Conservation (phyloP, 1,140 invertebrate genomes). For the Neuroterus valhalla region DNA sequence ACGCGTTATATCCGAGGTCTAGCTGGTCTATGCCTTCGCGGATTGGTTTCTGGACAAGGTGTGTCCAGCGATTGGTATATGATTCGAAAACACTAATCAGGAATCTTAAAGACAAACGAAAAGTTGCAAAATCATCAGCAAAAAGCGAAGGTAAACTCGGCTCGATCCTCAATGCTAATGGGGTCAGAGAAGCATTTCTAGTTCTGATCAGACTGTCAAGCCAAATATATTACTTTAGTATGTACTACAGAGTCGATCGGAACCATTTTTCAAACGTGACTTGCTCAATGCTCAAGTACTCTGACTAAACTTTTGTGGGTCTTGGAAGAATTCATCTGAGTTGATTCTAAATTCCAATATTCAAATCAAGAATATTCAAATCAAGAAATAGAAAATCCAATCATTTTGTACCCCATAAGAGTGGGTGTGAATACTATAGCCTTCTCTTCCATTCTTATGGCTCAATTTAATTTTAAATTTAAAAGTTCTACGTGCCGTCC, state of each 20-base stretch:
- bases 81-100: constrained; percentile 7
- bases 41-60: constrained; percentile 28
- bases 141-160: constrained; percentile 3
- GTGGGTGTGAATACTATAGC: background rate
- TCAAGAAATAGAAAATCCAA: constrained; percentile 33
- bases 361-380: background rate
- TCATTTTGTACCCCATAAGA: constrained; percentile 23
- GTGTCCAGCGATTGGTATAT: constrained; percentile 18
- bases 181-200: constrained; percentile 30
- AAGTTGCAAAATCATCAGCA: background rate
- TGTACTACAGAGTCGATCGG: constrained; percentile 35
- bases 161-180: constrained; percentile 9
- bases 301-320: background rate
- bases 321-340: background rate
- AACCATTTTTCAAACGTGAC: constrained; percentile 32
- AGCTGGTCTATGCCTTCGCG: constrained; percentile 53
- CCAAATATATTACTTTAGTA: constrained; percentile 61
- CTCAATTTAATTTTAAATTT: background rate
- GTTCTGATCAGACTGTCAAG: constrained; percentile 55
- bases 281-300: constrained; percentile 45
- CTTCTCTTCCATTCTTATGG: constrained; percentile 4
- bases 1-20: constrained; percentile 37
- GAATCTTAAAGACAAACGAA: constrained; percentile 7
- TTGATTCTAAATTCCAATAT: background rate
- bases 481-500: no score